A percentile compares a stretch with the other conserved stretches of the same genome.
phyloP scores from a whole-genome alignment of 1,140 invertebrate genomes.

The Cepaea nemoralis region DNA sequence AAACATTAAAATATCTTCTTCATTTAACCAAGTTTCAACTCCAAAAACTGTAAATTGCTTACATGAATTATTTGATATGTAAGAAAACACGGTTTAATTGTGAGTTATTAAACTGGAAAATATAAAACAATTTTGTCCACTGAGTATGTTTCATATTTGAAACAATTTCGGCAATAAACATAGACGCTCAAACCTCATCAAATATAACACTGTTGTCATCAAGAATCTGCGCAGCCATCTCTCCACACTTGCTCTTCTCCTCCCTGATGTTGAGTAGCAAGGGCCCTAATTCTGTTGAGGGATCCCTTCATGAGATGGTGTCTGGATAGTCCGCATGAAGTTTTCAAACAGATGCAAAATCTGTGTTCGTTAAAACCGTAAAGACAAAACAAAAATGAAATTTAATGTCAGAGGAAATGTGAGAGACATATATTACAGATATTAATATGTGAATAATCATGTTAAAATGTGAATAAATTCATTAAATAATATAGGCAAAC shows the following conservation, averaged over 20 bases:
- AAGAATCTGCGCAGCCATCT: constrained; percentile 27
- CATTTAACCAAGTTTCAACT: no score
- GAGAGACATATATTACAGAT: neutral
- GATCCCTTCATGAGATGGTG: neutral
- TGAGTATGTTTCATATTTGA: no score
- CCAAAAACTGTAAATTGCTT: no score
- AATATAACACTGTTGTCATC: constrained; percentile 32
- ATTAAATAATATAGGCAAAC: no score
- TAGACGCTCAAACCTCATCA: constrained; percentile 12
- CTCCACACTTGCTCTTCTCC: constrained; percentile 11
- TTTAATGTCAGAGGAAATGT: neutral
- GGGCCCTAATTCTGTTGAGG: constrained; percentile 1
- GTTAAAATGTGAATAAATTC: no score
- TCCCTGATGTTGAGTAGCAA: constrained; percentile 23
- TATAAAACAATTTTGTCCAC: no score
- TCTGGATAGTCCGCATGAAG: constrained; percentile 38
- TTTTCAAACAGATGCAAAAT: constrained; percentile 32
- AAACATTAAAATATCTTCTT: no score
- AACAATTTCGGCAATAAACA: no score
- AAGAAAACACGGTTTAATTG: no score
- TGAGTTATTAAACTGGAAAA: no score
- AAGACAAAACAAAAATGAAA: neutral
- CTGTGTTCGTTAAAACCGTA: constrained; percentile 5
- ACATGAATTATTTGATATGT: no score
- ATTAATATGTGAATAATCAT: no score